phyloP scores from a whole-genome alignment of 2,797 vertebrate genomes.

The Melanotaenia maccullochi region DNA sequence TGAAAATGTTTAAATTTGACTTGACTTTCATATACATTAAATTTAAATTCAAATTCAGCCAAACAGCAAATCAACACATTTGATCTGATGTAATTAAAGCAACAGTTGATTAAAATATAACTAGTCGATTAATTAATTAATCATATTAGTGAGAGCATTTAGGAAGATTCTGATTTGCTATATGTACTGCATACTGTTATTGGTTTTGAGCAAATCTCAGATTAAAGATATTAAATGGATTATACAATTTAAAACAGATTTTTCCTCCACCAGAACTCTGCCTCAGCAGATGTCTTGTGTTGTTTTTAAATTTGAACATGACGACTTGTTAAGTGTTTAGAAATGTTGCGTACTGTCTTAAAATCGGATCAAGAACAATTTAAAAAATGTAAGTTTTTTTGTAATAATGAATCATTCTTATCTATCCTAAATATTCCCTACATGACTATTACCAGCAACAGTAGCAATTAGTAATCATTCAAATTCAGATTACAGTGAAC shows the following conservation, averaged over 20 bases:
- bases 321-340: background rate
- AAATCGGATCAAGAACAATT: background rate
- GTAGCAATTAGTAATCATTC: slow-evolving; percentile 10
- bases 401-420: background rate
- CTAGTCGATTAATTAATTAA: background rate
- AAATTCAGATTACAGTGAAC: slow-evolving; percentile 22
- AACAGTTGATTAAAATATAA: background rate
- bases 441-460: background rate
- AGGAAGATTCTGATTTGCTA: background rate
- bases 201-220: background rate
- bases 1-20: background rate
- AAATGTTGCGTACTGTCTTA: slow-evolving; percentile 3
- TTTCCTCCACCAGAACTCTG: background rate
- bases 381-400: background rate
- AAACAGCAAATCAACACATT: background rate
- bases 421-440: background rate
- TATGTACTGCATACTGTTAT: background rate
- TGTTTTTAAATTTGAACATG: background rate
- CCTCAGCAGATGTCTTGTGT: background rate
- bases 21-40: background rate
- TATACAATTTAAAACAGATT: background rate
- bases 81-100: background rate
- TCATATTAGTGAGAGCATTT: background rate
- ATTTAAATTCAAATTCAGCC: background rate
- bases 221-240: background rate